Base-by-base conservation (phyloP, 1,140 invertebrate genomes). In the Heliconius hermathena region DNA sequence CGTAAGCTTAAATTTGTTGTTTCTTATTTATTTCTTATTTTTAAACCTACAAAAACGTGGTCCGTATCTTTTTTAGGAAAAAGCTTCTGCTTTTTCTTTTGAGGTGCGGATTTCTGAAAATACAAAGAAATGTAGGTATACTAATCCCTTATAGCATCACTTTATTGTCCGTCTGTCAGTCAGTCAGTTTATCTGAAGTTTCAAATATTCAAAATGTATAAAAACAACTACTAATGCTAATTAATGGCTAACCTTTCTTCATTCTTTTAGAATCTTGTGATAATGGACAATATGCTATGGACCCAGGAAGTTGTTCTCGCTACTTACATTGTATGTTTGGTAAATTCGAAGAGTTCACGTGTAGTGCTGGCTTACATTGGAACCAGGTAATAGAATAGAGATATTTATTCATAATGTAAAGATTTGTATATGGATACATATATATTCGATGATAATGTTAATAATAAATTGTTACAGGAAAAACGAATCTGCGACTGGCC, bases 311-410 rank as follows among this genome's bases (percentile, higher is more conserved):
- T 84, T 98, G 98, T 83, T 94, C 94, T 1, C 96, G 96, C 76
- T 98, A 98, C 87, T 94, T 96, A 73, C 96, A 97, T 36, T 98
- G 98, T 87, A 92, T 98, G 3, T 98, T 97, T 95, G 97, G 97
- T 26, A 96, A 96, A 83, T 96, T 96, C 22, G 95, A 97, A 87
- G 93, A 96, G 49, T 97, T 96, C 81, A 93, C 96, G 1, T 98
- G 98, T 90, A 96, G 96, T 29, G 95, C 96, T 4, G 97, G 97
- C 11, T 92, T 98, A 20, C 97, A 98, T 83, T 98, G 97, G 95
- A 98, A 97, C 89, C 94, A 95, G 85, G 95, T 96, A 89, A 72
- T 29, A 66, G 11, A 66, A 66, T 9, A 8, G 18, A 2, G 18
- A 72, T 8, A 38, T 72, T 38, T n/a, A 18, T 38, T 72, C 36